phyloP scores from a whole-genome alignment of 2,888 invertebrate species.

The Amphimallon solstitiale region DNA sequence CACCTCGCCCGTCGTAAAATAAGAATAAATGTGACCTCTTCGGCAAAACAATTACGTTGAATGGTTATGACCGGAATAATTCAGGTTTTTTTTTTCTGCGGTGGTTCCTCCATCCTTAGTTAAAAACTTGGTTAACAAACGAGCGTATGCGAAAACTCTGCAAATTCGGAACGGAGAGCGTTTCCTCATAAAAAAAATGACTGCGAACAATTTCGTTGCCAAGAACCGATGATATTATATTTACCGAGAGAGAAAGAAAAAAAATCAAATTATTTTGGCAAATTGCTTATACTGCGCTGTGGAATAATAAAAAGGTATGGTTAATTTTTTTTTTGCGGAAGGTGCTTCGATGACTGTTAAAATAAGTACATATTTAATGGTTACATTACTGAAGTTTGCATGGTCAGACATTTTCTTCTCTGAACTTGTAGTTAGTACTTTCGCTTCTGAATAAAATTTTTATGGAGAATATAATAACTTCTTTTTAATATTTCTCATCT shows the following conservation, averaged over 20 bases:
- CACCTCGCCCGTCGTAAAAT: not conserved
- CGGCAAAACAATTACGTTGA: constrained; percentile 27
- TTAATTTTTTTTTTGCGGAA: not conserved
- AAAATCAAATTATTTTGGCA: constrained; percentile 12
- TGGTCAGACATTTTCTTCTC: too few species aligned
- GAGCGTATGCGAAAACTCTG: not conserved
- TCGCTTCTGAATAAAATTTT: too few species aligned
- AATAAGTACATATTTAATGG: not conserved
- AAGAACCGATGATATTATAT: constrained; percentile 8
- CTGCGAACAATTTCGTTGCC: not conserved
- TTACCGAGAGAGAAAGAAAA: not conserved
- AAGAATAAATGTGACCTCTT: constrained; percentile 9
- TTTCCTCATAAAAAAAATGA: not conserved
- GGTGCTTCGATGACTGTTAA: constrained; percentile 2
- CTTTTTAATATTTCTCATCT: too few species aligned
- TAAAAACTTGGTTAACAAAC: not conserved
- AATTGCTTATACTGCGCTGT: not conserved
- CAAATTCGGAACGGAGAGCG: not conserved
- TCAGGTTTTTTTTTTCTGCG: constrained; percentile 21
- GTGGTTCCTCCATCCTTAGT: not conserved
- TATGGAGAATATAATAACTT: too few species aligned
- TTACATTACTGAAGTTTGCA: too few species aligned
- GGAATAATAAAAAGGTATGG: constrained; percentile 5
- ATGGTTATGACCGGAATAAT: constrained; percentile 23
- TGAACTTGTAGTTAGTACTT: too few species aligned